A percentile compares a stretch with the other conserved stretches of the same genome.
These are phyloP conservation scores for Panthera tigris DNA, from an alignment of 2,113 vertebrate species.

Conservation along the genomic window DNA sequence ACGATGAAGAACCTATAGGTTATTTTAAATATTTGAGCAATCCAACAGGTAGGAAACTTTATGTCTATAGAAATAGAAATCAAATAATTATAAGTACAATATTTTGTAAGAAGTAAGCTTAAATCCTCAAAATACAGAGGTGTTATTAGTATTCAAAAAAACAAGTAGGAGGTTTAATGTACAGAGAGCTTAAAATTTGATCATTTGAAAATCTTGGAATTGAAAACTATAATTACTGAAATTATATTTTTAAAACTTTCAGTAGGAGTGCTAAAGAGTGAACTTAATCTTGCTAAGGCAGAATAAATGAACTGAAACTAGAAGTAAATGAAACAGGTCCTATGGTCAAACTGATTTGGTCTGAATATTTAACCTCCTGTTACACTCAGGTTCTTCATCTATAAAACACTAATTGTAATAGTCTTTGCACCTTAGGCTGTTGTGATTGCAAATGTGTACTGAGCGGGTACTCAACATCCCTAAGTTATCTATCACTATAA, in stretches of 20 bases:
- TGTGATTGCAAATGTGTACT: neutral
- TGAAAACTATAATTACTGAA: neutral
- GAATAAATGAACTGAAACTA: neutral
- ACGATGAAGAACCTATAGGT: neutral
- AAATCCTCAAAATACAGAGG: neutral
- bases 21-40: neutral
- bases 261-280: neutral
- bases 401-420: neutral
- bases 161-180: neutral
- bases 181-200: neutral
- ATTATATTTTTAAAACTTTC: neutral
- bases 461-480: neutral
- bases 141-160: neutral
- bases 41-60: neutral
- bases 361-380: neutral
- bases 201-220: neutral
- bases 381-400: neutral
- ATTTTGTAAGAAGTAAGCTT: neutral
- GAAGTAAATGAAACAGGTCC: neutral
- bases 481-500: neutral
- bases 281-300: neutral
- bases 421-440: neutral
- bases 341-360: neutral
- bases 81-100: neutral
- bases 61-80: neutral